These are phyloP conservation scores for Pemphigus obesinymphae DNA, from an alignment of 1,140 invertebrate species.

Conservation along the genomic window DNA sequence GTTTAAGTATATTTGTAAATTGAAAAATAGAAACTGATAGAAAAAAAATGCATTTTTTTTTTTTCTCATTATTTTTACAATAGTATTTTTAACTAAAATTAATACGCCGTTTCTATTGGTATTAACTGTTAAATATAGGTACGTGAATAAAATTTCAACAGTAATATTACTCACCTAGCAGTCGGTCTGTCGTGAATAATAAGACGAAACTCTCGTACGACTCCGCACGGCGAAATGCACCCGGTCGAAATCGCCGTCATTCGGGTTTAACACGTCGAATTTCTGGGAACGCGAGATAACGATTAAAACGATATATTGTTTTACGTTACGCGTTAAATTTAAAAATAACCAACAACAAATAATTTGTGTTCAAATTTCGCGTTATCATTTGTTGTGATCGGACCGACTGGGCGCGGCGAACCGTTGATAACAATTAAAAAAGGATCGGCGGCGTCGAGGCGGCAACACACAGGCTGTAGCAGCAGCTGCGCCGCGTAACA, in stretches of 20 bases:
- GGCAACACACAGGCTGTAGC: no score
- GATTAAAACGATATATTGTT: not conserved
- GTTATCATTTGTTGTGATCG: constrained; percentile 18
- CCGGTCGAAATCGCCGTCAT: not conserved
- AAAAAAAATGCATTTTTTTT: no score
- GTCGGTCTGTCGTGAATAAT: not conserved
- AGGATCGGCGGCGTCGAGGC: not conserved
- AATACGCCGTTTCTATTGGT: no score
- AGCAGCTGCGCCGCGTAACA: not conserved
- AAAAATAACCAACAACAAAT: not conserved
- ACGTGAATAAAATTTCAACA: no score
- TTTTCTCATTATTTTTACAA: no score
- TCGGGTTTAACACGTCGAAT: no score
- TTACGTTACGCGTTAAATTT: not conserved
- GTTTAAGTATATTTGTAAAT: no score
- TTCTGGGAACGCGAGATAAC: not conserved
- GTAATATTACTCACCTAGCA: not conserved
- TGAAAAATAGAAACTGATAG: no score
- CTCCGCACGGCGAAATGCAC: not conserved
- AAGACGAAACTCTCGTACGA: not conserved
- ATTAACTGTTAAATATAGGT: no score
- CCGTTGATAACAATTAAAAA: constrained; percentile 32
- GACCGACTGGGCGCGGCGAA: constrained; percentile 15
- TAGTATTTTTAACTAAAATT: no score
- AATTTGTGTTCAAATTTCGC: constrained; percentile 20